Evolutionary conservation across 2,888 invertebrate genomes (phyloP), one percentile per base, ranked within the genome.

Genomic region (Byasa hedistus): DNA sequence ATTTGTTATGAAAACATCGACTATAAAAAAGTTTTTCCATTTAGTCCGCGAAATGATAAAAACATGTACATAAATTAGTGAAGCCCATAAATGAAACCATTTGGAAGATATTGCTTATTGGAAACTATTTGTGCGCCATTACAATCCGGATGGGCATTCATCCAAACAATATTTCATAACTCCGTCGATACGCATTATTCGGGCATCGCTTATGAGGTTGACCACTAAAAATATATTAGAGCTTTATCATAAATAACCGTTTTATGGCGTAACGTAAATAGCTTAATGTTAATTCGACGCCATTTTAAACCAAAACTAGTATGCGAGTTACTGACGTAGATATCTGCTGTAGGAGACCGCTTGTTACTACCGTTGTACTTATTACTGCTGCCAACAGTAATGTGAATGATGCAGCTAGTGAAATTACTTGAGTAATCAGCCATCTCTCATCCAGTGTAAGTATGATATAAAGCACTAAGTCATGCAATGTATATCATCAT

Each of bases 61-160:
- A 70, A 79, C 75, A 74, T 76, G 72, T 82, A 80, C 79, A 83
- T 79, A 81, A 79, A 80, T 82, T 80, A 79, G 73, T 72, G 64
- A 71, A 71, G 71, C 8, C 76, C 75, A 74, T 76, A 79, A 78
- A 74, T 74, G 74, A 74, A 69, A 68, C 72, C 80, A 71, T 71
- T 78, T 69, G 84, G 79, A 85, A 85, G 81, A 80, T 81, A 86
- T 84, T 84, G 85, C 82, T 84, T 84, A 85, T 86, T 83, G 83
- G 77, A 79, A 82, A 82, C 82, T 81, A 82, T 81, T 80, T 82
- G 74, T 72, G 73, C 74, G 68, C 72, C 66, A 77, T 80, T 73
- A 76, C 75, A 72, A 73, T 73, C 70, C 69, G 71, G 73, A 76
- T 71, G 79, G 76, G 76, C 77, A 79, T 69, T 73, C 77, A 73